A percentile compares a stretch with the other conserved stretches of the same genome.
These are phyloP conservation scores for Chelon auratus DNA, from an alignment of 2,797 vertebrate species.

Conservation along the genomic window DNA sequence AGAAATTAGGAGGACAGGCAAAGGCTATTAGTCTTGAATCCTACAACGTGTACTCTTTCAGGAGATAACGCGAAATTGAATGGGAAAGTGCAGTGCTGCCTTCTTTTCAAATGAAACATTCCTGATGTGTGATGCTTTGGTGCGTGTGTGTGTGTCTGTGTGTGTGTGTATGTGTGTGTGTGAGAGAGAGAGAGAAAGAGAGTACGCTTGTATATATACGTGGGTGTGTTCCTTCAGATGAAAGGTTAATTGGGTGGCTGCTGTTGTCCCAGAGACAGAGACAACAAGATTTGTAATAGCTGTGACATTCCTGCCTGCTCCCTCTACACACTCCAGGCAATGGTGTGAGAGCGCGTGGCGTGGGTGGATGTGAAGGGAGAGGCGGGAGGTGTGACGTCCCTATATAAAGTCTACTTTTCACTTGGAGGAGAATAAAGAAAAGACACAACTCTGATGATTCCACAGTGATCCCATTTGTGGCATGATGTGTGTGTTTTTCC, in stretches of 20 bases:
- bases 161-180: constrained; percentile 15
- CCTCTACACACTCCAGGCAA: constrained; percentile 51
- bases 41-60: constrained; percentile 23
- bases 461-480: not conserved
- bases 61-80: constrained; percentile 44
- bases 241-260: constrained; percentile 86
- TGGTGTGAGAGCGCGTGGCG: constrained; percentile 43
- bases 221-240: constrained; percentile 48
- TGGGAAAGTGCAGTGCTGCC: constrained; percentile 7
- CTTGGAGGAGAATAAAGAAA: constrained; percentile 19
- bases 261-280: constrained; percentile 74
- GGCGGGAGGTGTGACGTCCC: constrained; percentile 24
- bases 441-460: constrained; percentile 8
- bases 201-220: constrained; percentile 10
- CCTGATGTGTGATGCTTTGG: constrained; percentile 30
- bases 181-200: not conserved
- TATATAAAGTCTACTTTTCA: constrained; percentile 43
- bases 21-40: constrained; percentile 27
- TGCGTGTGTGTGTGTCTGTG: constrained; percentile 17
- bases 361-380: constrained; percentile 40
- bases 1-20: constrained; percentile 2
- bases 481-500: not conserved
- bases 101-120: constrained; percentile 37
- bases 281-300: constrained; percentile 77
- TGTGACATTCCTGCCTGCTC: constrained; percentile 78